Base-by-base conservation (phyloP, 2,888 invertebrate genomes). In the Drosophila ochracea region DNA sequence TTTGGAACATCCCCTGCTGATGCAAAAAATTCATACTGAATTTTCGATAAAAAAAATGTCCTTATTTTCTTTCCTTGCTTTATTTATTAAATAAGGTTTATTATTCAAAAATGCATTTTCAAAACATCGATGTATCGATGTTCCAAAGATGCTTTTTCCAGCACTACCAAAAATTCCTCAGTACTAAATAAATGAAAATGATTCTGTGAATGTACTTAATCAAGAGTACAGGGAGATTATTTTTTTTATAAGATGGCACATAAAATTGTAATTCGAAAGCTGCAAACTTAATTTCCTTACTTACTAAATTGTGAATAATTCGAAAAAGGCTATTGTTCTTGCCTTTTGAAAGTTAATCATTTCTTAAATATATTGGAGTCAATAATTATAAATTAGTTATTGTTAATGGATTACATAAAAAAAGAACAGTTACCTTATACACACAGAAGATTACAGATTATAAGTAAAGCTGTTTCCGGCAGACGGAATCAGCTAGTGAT, bases 91-190 rank as follows among this genome's bases (percentile, higher is more conserved):
- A 21, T 21, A 43, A 21, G 21, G 7, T 16, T 47, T 47, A 47
- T 16, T 21, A 21, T 21, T 21, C 21, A 16, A 47, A n/a, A 47
- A 21, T 21, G 2, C 21, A 16, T 21, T 21, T 28, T 5, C 5
- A 50, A 50, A 28, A 28, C 50, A 50, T 50, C 50, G 50, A 50
- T 50, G 10, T 28, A 50, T 28, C 50, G 50, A 50, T 50, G 50
- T 28, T 50, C 19, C 28, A 28, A 28, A 16, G 19, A 16, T 28
- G 28, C 0, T 28, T 50, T 19, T 25, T 28, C 50, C 50, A 50
- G 19, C 50, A 50, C 28, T 50, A 28, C 7, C 16, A 47, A 16
- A 13, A 4, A 47, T 21, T 7, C 21, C 16, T 21, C 21, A 47
- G 47, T 21, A 21, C 21, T 16, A 9, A 16, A 21, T 47, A 9